Evolutionary conservation across 1,140 invertebrate genomes (phyloP).

Genomic region (Philopotamus ludificatus): DNA sequence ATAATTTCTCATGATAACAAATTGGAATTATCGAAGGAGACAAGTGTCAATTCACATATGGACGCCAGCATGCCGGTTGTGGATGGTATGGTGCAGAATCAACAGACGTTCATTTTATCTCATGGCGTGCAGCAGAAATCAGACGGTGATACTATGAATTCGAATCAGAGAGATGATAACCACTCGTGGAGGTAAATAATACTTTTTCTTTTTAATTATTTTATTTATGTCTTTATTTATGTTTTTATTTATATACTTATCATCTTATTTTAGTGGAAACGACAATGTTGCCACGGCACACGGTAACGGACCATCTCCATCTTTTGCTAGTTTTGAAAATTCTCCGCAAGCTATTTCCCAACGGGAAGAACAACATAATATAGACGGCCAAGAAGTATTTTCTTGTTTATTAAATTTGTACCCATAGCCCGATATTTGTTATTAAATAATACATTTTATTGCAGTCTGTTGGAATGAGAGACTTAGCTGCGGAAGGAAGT

Average conservation of each 20-base stretch:
- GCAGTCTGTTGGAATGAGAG: slow-evolving; percentile 15
- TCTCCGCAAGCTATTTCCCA: slow-evolving; percentile 43
- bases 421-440: not conserved
- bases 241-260: not conserved
- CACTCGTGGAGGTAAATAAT: slow-evolving; percentile 19
- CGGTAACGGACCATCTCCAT: slow-evolving; percentile 13
- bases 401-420: not conserved
- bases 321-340: slow-evolving; percentile 43
- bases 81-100: not conserved
- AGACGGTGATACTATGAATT: not conserved
- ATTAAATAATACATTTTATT: too few species aligned
- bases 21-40: too few species aligned
- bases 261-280: slow-evolving; percentile 28
- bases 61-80: slow-evolving; percentile 5
- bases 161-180: slow-evolving; percentile 3
- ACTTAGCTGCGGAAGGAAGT: not conserved
- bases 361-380: slow-evolving; percentile 43
- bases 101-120: slow-evolving; percentile 12
- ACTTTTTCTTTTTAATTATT: slow-evolving; percentile 10
- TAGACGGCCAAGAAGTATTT: slow-evolving; percentile 22
- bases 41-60: too few species aligned
- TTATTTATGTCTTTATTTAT: too few species aligned
- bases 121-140: slow-evolving; percentile 5
- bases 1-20: not conserved
- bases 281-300: slow-evolving; percentile 11